Evolutionary conservation across 2,888 invertebrate genomes (phyloP).

Genomic region (Diplolepis rosae): DNA sequence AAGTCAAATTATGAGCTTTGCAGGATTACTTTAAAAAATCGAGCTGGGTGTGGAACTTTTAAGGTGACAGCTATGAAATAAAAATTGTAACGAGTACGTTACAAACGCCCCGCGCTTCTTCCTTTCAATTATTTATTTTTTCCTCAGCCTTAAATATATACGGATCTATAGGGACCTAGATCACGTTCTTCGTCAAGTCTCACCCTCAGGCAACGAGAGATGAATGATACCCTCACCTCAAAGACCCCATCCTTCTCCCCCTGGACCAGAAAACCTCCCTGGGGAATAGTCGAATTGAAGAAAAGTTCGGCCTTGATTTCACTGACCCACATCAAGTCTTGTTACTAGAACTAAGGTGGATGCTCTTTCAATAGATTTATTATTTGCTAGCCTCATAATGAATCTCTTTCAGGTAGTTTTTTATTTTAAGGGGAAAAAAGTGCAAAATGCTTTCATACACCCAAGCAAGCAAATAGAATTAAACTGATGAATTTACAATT

Average conservation of each 20-base stretch:
- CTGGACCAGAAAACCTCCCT: conserved; percentile 2
- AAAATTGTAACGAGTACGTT: too few relatives aligned
- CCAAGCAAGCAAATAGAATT: background rate
- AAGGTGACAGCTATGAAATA: too few relatives aligned
- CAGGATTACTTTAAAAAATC: too few relatives aligned
- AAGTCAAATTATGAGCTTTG: too few relatives aligned
- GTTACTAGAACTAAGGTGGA: background rate
- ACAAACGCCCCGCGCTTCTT: too few relatives aligned
- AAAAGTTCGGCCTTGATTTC: conserved; percentile 27
- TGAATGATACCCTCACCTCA: conserved; percentile 13
- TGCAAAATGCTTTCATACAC: background rate
- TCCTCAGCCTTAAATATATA: too few relatives aligned
- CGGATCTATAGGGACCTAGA: too few relatives aligned
- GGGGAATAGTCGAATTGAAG: conserved; percentile 2
- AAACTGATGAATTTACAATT: background rate
- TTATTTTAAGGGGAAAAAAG: background rate
- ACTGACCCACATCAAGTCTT: conserved; percentile 21
- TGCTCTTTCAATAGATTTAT: conserved; percentile 8
- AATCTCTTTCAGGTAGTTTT: background rate
- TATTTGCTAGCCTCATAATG: background rate
- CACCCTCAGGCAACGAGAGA: conserved; percentile 2
- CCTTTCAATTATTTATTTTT: too few relatives aligned
- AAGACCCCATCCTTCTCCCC: background rate
- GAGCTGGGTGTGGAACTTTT: too few relatives aligned
- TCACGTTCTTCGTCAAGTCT: background rate